phyloP scores from a whole-genome alignment of 2,888 invertebrate genomes.

The Stegana nigrithorax region DNA sequence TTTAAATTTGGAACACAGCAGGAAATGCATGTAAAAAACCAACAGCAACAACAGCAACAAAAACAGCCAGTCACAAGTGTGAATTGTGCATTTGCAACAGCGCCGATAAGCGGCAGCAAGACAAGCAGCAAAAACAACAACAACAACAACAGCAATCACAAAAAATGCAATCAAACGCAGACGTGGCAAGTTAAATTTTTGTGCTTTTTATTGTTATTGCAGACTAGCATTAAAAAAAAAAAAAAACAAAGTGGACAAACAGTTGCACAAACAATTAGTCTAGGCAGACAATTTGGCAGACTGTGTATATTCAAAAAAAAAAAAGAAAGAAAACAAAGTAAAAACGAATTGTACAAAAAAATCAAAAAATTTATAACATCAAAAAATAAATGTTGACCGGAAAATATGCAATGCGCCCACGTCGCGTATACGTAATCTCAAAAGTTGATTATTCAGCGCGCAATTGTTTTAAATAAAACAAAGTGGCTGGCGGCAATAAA shows the following conservation, averaged over 20 bases:
- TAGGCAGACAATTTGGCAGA: conserved; percentile 44
- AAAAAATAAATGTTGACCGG: neutral
- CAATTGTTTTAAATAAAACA: conserved; percentile 57
- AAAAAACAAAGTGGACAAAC: neutral
- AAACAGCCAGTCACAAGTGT: conserved; percentile 47
- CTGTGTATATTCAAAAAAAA: neutral
- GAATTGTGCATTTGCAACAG: conserved; percentile 57
- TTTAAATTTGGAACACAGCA: too few relatives aligned
- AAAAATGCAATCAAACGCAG: too few relatives aligned
- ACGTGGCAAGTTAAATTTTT: too few relatives aligned
- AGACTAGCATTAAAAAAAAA: too few relatives aligned
- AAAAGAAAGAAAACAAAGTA: neutral
- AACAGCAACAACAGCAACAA: neutral
- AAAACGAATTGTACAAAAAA: neutral
- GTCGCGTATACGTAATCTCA: neutral
- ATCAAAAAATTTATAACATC: too few relatives aligned
- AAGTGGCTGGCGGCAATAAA: conserved; percentile 29
- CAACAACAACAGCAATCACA: neutral
- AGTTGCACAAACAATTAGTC: conserved; percentile 54
- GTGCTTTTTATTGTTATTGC: too few relatives aligned
- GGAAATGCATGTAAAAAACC: conserved; percentile 43
- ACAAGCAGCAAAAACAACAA: neutral
- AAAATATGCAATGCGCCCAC: conserved; percentile 15
- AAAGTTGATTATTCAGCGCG: neutral
- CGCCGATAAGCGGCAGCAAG: neutral